These are phyloP conservation scores for Aphelenchoides fujianensis DNA, from an alignment of 1,140 invertebrate genomes.

Conservation along the genomic window DNA sequence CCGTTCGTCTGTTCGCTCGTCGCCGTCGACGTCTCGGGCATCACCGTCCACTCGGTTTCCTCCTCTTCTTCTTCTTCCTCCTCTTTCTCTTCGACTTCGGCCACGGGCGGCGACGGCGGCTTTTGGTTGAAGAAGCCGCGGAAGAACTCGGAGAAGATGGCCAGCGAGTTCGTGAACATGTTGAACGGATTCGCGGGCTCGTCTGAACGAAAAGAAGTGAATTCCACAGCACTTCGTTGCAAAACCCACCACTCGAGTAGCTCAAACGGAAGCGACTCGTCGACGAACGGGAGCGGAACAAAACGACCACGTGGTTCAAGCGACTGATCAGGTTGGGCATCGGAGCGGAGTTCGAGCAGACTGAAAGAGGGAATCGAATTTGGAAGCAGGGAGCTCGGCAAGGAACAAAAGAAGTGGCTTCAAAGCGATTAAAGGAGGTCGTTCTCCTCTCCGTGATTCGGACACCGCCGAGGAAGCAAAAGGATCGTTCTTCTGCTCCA, in stretches of 20 bases:
- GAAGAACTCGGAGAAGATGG: conserved; percentile 18
- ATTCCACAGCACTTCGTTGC: not conserved
- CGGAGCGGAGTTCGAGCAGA: not conserved
- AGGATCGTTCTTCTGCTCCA: not conserved
- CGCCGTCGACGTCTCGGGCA: not conserved
- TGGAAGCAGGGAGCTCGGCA: no score
- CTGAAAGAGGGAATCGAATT: no score
- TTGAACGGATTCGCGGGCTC: conserved; percentile 4
- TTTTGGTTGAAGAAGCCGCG: conserved; percentile 15
- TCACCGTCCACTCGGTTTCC: not conserved
- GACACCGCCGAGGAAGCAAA: not conserved
- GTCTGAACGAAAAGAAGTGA: not conserved
- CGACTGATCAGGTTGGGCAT: conserved; percentile 18
- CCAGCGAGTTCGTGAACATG: conserved; percentile 10
- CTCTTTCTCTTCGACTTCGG: not conserved
- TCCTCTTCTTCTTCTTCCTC: conserved; percentile 17
- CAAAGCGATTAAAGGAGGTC: no score
- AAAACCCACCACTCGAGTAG: conserved; percentile 31
- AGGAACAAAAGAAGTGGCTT: no score
- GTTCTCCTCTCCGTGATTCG: no score
- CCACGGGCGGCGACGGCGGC: not conserved
- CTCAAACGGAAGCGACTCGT: conserved; percentile 25
- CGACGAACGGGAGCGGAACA: conserved; percentile 28
- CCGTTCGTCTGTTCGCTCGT: no score
- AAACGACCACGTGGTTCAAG: conserved; percentile 18